phyloP scores from a whole-genome alignment of 2,797 vertebrate genomes.

The Podargus strigoides region DNA sequence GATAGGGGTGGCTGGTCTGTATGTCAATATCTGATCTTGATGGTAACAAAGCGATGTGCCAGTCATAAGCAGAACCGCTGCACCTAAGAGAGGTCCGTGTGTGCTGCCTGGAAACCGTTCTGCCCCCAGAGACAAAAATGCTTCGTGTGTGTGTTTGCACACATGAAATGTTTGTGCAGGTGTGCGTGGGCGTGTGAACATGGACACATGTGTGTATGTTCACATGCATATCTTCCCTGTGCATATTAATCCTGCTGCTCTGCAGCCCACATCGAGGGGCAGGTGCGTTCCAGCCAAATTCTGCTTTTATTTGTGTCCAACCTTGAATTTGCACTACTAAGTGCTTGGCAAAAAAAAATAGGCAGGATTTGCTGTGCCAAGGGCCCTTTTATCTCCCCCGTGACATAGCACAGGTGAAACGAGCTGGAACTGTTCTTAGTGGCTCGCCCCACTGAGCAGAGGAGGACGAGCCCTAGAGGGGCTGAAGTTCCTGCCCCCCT shows the following conservation, averaged over 20 bases:
- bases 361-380: background rate
- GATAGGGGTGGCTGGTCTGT: background rate
- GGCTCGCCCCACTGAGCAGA: background rate
- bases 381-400: background rate
- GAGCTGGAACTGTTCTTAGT: background rate
- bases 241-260: background rate
- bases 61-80: background rate
- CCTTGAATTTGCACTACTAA: background rate
- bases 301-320: background rate
- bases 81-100: background rate
- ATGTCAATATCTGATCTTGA: background rate
- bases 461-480: background rate
- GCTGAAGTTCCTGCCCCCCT: background rate
- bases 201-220: background rate
- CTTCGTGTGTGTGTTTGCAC: background rate
- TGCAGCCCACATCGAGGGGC: background rate
- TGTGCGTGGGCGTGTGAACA: slow-evolving; percentile 1
- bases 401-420: background rate
- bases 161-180: slow-evolving; percentile 14
- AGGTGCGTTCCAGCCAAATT: background rate
- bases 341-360: background rate
- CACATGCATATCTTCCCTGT: background rate
- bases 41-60: background rate
- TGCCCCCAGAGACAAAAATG: slow-evolving; percentile 19
- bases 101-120: slow-evolving; percentile 7